Evolutionary conservation across 2,888 invertebrate genomes (phyloP).

Genomic region (Ophion ellenae): DNA sequence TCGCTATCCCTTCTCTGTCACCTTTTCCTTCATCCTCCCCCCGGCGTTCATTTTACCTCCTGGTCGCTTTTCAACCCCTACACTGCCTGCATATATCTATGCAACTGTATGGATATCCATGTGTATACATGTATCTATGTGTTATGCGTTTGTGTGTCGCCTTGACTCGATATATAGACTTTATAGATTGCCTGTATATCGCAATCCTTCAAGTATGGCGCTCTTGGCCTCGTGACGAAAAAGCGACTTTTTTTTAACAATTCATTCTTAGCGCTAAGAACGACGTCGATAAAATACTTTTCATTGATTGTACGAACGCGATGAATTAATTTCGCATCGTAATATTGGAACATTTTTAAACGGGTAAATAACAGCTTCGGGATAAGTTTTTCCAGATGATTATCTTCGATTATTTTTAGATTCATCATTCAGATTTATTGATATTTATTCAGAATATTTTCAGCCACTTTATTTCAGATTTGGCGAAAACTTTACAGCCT

Average conservation of each 20-base stretch:
- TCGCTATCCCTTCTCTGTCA: constrained; percentile 59
- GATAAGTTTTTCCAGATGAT: neutral
- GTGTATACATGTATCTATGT: neutral
- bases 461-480: neutral
- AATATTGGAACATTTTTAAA: neutral
- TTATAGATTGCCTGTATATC: constrained; percentile 35
- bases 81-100: constrained; percentile 12
- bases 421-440: neutral
- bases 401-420: neutral
- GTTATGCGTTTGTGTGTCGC: neutral
- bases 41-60: constrained; percentile 45
- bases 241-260: constrained; percentile 11
- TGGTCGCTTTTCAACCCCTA: constrained; percentile 35
- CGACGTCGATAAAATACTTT: neutral
- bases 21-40: constrained; percentile 43
- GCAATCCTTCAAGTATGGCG: constrained; percentile 26
- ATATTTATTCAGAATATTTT: neutral
- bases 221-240: neutral
- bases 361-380: neutral
- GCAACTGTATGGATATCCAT: neutral
- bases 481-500: neutral
- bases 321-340: neutral
- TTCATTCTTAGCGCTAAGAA: constrained; percentile 1
- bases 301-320: neutral
- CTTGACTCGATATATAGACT: constrained; percentile 20